Evolutionary conservation across 2,888 invertebrate genomes (phyloP), one percentile per base, ranked within the genome.

Genomic region (Lacanobia oleracea): DNA sequence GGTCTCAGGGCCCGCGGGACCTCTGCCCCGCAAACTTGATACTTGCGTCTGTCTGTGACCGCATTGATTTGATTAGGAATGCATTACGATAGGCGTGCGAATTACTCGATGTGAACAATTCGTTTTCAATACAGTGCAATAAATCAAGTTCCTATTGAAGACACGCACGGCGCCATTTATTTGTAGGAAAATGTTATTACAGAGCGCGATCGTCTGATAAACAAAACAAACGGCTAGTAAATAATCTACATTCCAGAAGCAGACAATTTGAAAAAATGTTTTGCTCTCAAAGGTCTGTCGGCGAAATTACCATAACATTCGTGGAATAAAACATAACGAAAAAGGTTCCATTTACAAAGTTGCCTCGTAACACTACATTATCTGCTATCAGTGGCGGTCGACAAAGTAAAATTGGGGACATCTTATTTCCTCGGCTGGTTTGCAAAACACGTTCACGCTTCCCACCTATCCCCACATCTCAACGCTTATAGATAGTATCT

Each of bases 401-500:
- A 92, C 94, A 93, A 94, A 93, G 92, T 93, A 93, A 94, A 94
- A 94, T 95, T 94, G 92, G 93, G 94, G 93, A 94, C 93, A 94
- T 93, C 94, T 94, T 95, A 94, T 94, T 95, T 93, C 93, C 94
- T 92, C 92, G 92, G 93, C 93, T 93, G 94, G 94, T 93, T 95
- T 94, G 94, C 95, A 95, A 95, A 95, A 95, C 95, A 95, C 95
- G 95, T 95, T 95, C 94, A 91, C 94, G 95, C 93, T 94, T 95
- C 93, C 94, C 94, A 95, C 94, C 94, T 94, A 94, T 95, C 94
- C 93, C 93, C 94, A 94, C 95, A 95, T 95, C 94, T 95, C 95
- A 95, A 94, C 94, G 95, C 95, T 94, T 95, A 94, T 94, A 95
- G 94, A 94, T 95, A 95, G 90, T 94, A 94, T 95, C 95, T 94